Conservation (phyloP, 2,888 invertebrate species). For the Spodoptera exigua region DNA sequence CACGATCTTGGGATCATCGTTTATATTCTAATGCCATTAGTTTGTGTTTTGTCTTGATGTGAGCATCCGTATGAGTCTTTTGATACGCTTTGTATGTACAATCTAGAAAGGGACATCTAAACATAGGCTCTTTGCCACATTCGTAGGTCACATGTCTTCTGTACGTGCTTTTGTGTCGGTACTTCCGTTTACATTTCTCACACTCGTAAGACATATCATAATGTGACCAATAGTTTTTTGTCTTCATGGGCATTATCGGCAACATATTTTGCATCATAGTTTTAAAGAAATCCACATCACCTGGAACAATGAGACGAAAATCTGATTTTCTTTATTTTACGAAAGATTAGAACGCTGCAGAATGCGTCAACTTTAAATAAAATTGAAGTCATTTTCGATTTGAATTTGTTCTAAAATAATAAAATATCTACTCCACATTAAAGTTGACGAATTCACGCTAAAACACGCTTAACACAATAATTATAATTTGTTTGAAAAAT, state of each 20-base stretch:
- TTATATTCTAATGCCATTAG: constrained; percentile 90
- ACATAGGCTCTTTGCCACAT: constrained; percentile 90
- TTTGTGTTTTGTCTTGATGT: constrained; percentile 87
- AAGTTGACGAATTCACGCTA: constrained; percentile 41
- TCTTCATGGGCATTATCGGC: constrained; percentile 86
- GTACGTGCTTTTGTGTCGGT: constrained; percentile 93
- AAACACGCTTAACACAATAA: not conserved
- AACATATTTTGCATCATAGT: constrained; percentile 86
- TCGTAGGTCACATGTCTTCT: constrained; percentile 92
- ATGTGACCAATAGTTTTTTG: constrained; percentile 86
- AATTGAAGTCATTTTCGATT: not conserved
- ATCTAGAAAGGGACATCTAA: constrained; percentile 84
- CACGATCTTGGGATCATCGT: constrained; percentile 68
- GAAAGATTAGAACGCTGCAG: constrained; percentile 8
- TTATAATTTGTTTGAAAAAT: constrained; percentile 9
- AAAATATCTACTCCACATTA: not conserved
- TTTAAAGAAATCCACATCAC: constrained; percentile 87
- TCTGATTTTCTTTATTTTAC: constrained; percentile 47
- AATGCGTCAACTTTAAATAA: constrained; percentile 44
- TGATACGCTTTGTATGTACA: constrained; percentile 87
- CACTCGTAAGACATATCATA: constrained; percentile 88
- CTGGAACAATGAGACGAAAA: constrained; percentile 81
- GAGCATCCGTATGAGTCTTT: constrained; percentile 87
- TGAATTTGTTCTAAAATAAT: not conserved
- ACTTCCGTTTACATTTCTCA: constrained; percentile 92